phyloP scores from a whole-genome alignment of 2,113 vertebrate species.

The Thymallus thymallus region DNA sequence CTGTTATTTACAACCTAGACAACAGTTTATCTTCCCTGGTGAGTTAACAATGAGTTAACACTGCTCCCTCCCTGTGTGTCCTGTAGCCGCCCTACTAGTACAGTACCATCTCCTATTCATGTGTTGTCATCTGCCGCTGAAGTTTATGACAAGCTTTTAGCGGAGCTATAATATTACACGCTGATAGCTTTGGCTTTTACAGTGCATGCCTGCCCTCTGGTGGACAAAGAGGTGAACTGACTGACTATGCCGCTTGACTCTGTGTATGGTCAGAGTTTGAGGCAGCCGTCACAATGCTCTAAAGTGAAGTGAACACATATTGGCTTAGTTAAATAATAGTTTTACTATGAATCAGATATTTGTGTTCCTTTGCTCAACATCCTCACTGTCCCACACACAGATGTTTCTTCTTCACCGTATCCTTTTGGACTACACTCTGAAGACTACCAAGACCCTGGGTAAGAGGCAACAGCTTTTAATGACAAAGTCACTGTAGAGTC shows the following conservation, averaged over 20 bases:
- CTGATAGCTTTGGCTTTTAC: no score
- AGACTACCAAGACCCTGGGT: constrained; percentile 67
- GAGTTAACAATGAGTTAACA: no score
- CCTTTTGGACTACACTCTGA: constrained; percentile 65
- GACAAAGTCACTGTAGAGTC: not conserved
- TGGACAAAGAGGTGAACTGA: not conserved
- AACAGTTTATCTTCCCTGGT: no score
- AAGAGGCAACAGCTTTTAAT: constrained; percentile 43
- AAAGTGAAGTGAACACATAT: not conserved
- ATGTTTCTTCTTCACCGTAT: constrained; percentile 56
- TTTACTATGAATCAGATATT: not conserved
- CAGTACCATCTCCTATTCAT: no score
- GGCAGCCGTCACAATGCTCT: no score
- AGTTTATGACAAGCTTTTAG: no score
- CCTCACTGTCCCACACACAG: not conserved
- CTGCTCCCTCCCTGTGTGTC: no score
- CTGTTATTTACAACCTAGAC: no score
- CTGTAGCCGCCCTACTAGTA: no score
- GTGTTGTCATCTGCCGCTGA: not conserved
- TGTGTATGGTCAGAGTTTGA: no score
- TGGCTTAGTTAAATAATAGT: not conserved
- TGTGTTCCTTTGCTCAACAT: not conserved
- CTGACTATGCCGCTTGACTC: no score
- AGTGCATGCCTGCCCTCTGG: not conserved
- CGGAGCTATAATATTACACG: no score